Evolutionary conservation across 2,113 vertebrate species (phyloP).

Genomic region (Aegithalos caudatus): DNA sequence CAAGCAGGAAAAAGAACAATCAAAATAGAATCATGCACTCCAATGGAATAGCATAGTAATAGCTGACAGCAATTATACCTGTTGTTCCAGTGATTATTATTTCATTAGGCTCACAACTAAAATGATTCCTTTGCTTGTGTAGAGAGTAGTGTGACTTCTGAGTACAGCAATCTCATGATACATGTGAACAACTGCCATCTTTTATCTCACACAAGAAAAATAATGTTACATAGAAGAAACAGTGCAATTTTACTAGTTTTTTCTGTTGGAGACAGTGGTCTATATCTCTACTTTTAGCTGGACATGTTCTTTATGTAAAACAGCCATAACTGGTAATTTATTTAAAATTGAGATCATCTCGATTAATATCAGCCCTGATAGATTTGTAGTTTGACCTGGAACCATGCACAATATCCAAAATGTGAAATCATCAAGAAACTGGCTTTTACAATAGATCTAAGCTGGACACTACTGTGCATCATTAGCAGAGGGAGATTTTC

Average conservation of each 20-base stretch:
- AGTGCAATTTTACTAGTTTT: background rate
- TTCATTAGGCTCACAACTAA: constrained; percentile 20
- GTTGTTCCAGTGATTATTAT: constrained; percentile 36
- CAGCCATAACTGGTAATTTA: background rate
- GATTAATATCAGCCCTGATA: background rate
- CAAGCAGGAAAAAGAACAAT: constrained; percentile 24
- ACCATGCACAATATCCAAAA: background rate
- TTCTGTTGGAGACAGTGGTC: background rate
- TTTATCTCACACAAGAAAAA: background rate
- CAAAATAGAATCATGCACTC: background rate
- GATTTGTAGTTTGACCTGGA: background rate
- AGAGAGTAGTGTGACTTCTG: background rate
- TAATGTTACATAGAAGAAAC: background rate
- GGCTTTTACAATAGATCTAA: background rate
- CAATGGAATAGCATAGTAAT: background rate
- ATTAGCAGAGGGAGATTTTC: background rate
- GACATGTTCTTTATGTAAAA: background rate
- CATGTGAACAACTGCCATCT: background rate
- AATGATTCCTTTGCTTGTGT: background rate
- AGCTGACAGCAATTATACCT: constrained; percentile 28
- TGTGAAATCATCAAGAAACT: background rate
- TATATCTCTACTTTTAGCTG: background rate
- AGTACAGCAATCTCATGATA: accelerated
- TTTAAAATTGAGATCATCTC: background rate
- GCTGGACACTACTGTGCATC: background rate